Base-by-base conservation (phyloP, 2,888 invertebrate genomes). In the Nesidiocoris tenuis region DNA sequence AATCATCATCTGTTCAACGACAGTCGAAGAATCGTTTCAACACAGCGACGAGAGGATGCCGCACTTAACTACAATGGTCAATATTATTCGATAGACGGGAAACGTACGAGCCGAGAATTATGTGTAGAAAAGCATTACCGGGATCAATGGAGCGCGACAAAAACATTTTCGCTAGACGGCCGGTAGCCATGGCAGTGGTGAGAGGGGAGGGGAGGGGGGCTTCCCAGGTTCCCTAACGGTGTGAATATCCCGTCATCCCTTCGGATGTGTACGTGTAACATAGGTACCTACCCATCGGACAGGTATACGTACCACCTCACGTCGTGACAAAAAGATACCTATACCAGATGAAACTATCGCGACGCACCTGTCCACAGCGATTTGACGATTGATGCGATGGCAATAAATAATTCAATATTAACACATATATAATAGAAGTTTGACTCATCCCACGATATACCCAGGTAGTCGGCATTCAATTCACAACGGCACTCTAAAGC, bases 351-450 rank as follows among this genome's bases (percentile, higher is more conserved):
- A 71, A 17, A 25, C 61, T 25, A 71, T 61, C 25, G 61, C 71
- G 61, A 39, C 71, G 61, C 71, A 71, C 71, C 71, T 71, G 71
- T 71, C 71, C 71, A 7, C 25, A 39, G 17, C 39, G 71, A 71
- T 71, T 61, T 61, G 61, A 71, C 25, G 25, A 39, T 39, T 39
- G 39, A 39, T 39, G 39, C 39, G 61, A 71, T 17, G 54, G 25
- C 61, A 71, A 61, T 71, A 71, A 71, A 71, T 71, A 71, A 71
- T 71, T 71, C 71, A 71, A 61, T 71, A 71, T 71, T 70, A 71
- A 61, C 71, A 71, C 61, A 71, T 71, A 71, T 25, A 71, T 71
- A 61, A 71, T 39, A 23, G 39, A 68, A 61, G 23, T 54, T 22
- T 71, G 71, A 71, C 71, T 25, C 71, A 61, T 71, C 71, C 71